phyloP scores from a whole-genome alignment of 2,797 vertebrate species.

The Podargus strigoides region DNA sequence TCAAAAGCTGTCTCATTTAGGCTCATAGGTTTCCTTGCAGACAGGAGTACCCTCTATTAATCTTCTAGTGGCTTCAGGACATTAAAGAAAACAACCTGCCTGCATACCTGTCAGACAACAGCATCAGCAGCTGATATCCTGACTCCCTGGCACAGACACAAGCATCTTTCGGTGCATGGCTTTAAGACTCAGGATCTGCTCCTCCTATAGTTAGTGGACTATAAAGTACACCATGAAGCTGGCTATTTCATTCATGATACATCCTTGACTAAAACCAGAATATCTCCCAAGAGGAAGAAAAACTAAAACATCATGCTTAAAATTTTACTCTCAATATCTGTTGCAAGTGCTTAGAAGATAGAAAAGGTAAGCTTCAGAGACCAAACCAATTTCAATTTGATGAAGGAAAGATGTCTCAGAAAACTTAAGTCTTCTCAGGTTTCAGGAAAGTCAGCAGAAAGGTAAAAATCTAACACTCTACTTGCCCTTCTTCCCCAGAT shows the following conservation, averaged over 20 bases:
- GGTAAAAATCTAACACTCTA: background rate
- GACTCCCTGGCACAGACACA: background rate
- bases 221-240: background rate
- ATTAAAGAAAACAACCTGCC: background rate
- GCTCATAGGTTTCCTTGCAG: background rate
- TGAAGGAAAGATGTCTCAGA: background rate
- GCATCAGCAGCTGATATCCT: background rate
- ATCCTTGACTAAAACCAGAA: background rate
- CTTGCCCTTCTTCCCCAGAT: background rate
- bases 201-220: background rate
- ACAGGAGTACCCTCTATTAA: background rate
- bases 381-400: background rate
- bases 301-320: background rate
- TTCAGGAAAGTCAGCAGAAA: background rate
- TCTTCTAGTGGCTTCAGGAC: background rate
- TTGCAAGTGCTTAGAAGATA: background rate
- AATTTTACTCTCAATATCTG: background rate
- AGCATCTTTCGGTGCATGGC: background rate
- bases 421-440: background rate
- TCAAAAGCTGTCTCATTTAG: background rate
- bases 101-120: background rate
- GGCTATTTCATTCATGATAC: background rate
- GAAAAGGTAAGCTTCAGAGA: background rate
- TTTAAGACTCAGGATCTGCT: background rate
- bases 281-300: background rate